A percentile compares a stretch with the other conserved stretches of the same genome.
Evolutionary conservation across 2,113 vertebrate genomes (phyloP).

Genomic region (Psittacula cyanocephala): DNA sequence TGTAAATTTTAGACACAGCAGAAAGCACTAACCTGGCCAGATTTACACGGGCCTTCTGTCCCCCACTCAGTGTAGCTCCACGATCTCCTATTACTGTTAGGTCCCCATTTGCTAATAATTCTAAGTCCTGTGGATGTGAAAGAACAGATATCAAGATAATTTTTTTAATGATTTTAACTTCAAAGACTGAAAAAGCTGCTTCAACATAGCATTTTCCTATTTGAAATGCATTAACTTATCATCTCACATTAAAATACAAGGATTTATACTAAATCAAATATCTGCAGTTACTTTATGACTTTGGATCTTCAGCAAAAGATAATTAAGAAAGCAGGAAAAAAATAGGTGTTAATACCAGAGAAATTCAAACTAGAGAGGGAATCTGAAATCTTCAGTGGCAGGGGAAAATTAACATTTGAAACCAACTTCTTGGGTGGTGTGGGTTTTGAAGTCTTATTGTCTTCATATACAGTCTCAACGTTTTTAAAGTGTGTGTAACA

Average conservation of each 20-base stretch:
- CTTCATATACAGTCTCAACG: background rate
- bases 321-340: background rate
- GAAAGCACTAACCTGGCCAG: slow-evolving; percentile 81
- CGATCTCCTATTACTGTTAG: slow-evolving; percentile 90
- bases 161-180: background rate
- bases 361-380: background rate
- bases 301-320: background rate
- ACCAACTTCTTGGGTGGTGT: background rate
- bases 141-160: background rate
- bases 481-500: background rate
- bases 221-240: background rate
- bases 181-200: background rate
- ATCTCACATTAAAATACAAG: background rate
- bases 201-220: background rate
- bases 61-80: slow-evolving; percentile 91
- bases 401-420: background rate
- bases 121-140: slow-evolving; percentile 79
- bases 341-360: background rate
- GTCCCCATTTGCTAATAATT: slow-evolving; percentile 87
- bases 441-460: background rate
- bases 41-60: slow-evolving; percentile 93
- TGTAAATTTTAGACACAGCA: background rate
- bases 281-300: background rate
- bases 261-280: background rate
- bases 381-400: background rate